Evolutionary conservation across 2,113 vertebrate species (phyloP).

Genomic region (Pithys albifrons): DNA sequence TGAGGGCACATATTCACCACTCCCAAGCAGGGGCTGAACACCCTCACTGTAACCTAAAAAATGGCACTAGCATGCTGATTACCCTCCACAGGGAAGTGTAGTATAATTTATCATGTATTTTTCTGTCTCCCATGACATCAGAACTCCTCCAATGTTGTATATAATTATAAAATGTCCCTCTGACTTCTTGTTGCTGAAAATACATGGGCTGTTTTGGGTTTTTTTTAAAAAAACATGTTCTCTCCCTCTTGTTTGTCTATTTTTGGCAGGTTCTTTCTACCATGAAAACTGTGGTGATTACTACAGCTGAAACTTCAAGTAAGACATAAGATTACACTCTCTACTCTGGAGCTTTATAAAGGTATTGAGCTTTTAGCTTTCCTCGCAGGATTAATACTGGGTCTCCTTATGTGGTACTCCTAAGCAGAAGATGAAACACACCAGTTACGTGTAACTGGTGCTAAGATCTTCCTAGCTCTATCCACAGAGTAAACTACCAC

Average conservation of each 20-base stretch:
- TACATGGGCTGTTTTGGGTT: constrained; percentile 14
- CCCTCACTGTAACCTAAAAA: neutral
- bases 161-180: constrained; percentile 54
- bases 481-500: neutral
- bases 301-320: neutral
- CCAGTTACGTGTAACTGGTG: constrained; percentile 8
- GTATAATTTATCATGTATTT: constrained; percentile 22
- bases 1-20: fast-evolving
- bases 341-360: neutral
- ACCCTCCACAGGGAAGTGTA: neutral
- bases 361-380: neutral
- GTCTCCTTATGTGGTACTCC: neutral
- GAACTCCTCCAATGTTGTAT: constrained; percentile 8
- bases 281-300: neutral
- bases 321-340: neutral
- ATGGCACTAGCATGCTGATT: neutral
- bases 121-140: constrained; percentile 45
- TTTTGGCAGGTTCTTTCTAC: constrained; percentile 28
- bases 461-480: neutral
- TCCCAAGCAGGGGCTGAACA: neutral
- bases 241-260: constrained; percentile 42
- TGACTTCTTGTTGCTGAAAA: constrained; percentile 61
- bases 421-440: neutral
- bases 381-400: neutral
- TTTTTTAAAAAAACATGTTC: constrained; percentile 28